A percentile compares a stretch with the other conserved stretches of the same genome.
Conservation (phyloP, 1,140 invertebrate genomes). For the Propsilocerus akamusi region DNA sequence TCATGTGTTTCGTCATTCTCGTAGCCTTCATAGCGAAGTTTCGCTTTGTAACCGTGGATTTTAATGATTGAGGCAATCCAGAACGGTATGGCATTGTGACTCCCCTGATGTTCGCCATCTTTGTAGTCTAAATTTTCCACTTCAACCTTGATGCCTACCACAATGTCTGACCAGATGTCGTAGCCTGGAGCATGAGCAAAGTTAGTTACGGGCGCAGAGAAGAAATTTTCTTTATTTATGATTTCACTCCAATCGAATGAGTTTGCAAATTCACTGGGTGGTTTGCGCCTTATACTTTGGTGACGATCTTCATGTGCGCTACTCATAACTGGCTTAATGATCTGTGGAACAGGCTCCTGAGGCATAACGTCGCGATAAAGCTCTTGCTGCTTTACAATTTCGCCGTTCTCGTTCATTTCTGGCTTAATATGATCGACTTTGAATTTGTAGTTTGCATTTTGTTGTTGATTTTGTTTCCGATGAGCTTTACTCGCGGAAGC, state of each 20-base stretch:
- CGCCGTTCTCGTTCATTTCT: conserved; percentile 20
- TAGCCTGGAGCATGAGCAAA: conserved; percentile 83
- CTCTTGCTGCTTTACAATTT: conserved; percentile 16
- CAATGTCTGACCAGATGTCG: conserved; percentile 85
- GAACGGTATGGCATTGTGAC: conserved; percentile 26
- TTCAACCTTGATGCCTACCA: conserved; percentile 89
- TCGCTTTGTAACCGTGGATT: conserved; percentile 82
- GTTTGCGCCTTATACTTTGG: conserved; percentile 27
- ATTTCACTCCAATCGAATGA: conserved; percentile 70
- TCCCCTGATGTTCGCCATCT: conserved; percentile 58
- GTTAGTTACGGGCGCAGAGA: conserved; percentile 72
- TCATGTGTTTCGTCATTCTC: conserved; percentile 71
- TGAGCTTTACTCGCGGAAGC: conserved; percentile 19
- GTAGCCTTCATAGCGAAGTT: conserved; percentile 87
- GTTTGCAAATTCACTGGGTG: conserved; percentile 38
- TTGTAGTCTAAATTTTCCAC: conserved; percentile 55
- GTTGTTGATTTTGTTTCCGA: conserved; percentile 9
- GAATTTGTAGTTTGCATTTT: conserved; percentile 19
- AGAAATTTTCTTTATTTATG: conserved; percentile 52
- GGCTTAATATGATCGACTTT: conserved; percentile 15
- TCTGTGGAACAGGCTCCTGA: conserved; percentile 27
- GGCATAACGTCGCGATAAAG: conserved; percentile 24
- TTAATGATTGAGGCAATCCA: conserved; percentile 89
- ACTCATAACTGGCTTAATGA: conserved; percentile 16
- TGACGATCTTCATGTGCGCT: conserved; percentile 15